Conservation (phyloP, 35 echinoderm and acorn worm species). For the Diadema setosum region DNA sequence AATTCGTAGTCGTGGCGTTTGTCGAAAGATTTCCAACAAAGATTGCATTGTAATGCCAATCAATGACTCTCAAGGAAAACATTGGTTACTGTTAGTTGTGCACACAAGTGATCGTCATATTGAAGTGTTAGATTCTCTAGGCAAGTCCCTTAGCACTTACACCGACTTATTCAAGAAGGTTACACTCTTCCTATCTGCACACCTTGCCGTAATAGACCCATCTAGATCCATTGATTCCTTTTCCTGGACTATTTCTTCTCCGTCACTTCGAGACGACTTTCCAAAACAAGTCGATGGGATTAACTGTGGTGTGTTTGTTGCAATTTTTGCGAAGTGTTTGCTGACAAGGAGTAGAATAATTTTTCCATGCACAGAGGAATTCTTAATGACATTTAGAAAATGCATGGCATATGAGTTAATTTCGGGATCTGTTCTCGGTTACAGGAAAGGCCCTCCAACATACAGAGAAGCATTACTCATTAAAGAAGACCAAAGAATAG, state of each 20-base stretch:
- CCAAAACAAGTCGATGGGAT: neutral
- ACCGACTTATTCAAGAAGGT: neutral
- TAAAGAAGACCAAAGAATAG: too few species aligned
- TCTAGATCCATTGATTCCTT: neutral
- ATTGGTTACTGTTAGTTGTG: neutral
- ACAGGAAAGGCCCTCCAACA: too few species aligned
- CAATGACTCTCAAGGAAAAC: neutral
- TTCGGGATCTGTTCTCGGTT: neutral
- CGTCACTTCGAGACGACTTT: neutral
- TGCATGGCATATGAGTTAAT: neutral
- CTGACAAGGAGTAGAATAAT: neutral
- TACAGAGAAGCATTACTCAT: too few species aligned
- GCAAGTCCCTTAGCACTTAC: neutral
- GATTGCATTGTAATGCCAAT: neutral
- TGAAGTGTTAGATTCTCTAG: neutral
- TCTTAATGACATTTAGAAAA: neutral
- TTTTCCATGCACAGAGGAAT: neutral
- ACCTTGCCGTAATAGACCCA: neutral
- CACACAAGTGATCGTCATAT: neutral
- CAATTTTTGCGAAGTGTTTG: neutral
- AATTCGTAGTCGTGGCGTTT: neutral
- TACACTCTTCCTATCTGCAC: neutral
- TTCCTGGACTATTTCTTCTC: neutral
- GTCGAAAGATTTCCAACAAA: neutral
- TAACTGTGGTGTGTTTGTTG: neutral